Evolutionary conservation across 2,797 vertebrate species (phyloP).

Genomic region (Cirrhinus mrigala): DNA sequence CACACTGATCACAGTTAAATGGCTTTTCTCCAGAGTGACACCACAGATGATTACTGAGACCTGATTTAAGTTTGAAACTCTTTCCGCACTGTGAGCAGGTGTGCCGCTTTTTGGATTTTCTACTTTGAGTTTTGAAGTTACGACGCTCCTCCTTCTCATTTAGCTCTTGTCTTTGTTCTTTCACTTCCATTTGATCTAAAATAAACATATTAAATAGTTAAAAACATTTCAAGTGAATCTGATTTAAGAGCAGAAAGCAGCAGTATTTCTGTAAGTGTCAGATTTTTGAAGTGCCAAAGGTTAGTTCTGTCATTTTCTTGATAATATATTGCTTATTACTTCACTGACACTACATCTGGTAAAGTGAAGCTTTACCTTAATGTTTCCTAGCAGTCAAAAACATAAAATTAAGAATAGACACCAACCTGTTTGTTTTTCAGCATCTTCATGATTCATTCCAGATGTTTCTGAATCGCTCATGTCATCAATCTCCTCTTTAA

Average conservation of each 20-base stretch:
- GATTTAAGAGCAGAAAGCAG: neutral
- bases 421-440: neutral
- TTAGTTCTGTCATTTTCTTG: neutral
- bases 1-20: neutral
- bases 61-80: neutral
- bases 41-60: neutral
- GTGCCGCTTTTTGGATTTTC: neutral
- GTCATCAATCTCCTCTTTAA: neutral
- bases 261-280: neutral
- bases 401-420: neutral
- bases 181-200: neutral
- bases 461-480: constrained; percentile 2
- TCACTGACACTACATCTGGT: neutral
- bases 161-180: neutral
- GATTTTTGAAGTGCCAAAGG: neutral
- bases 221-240: neutral
- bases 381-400: neutral
- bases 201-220: neutral
- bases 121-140: neutral
- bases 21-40: neutral
- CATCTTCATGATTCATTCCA: neutral
- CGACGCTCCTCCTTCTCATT: neutral
- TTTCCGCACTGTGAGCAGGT: neutral
- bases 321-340: neutral
- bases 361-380: neutral